Base-by-base conservation (phyloP, 2,888 invertebrate species). In the Gonocerus acuteangulatus region DNA sequence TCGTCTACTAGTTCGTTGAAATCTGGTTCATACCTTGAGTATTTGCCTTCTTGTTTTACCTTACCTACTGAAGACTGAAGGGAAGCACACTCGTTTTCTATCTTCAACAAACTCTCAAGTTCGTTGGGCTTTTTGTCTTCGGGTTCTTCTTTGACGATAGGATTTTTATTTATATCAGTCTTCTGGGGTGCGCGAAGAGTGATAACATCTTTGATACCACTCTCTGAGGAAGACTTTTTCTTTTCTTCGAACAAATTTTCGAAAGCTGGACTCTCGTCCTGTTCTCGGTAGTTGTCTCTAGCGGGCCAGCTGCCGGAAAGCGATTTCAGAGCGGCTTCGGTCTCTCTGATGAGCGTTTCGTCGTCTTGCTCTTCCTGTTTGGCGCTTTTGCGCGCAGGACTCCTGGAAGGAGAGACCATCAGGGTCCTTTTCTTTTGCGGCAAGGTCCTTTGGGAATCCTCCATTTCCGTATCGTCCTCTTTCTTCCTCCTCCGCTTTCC, bases 231-330 rank as follows among this genome's bases (percentile, higher is more conserved):
- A n/a, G 56, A 62, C 61, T 73, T 81, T 70, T 87, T 84, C 72
- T 88, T 89, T 71, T 89, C 89, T 71, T 88, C 87, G 71, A 90
- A 90, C 0, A 90, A 77, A 74, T 89, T 89, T 71, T 90, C 90
- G 70, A 89, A 90, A 56, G 85, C 85, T 44, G 86, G 86, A 27
- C 85, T 84, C 69, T 88, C 88, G 67, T 89, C 88, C 60, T 85
- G 85, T 61, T 78, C 77, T 57, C 82, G 76, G 60, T 83, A 82
- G 64, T 74, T 72, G 32, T 81, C 80, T 6, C 80, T 80, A 48
- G 84, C 75, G 4, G 85, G 83, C 87, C 90, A 90, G 72, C 86
- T 89, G 15, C 89, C 89, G 0, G 91, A 89, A n/a, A 93, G 76
- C 68, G 87, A 87, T 73, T 89, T 88, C 27, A 93, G 74, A 0